Conservation (phyloP, 2,797 vertebrate species). For the Micromesistius poutassou region DNA sequence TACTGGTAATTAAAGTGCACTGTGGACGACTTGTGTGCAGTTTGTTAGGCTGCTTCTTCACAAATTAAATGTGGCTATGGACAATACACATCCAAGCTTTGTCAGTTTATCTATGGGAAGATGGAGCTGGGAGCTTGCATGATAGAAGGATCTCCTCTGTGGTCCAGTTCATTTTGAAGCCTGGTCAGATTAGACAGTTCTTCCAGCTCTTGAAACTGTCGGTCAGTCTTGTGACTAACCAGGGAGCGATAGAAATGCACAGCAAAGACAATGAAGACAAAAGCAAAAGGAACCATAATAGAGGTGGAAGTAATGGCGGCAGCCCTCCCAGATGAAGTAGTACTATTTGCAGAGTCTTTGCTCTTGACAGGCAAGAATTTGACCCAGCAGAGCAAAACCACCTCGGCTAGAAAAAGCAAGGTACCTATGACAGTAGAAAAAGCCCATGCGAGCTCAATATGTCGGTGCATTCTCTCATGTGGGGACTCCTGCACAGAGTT, state of each 20-base stretch:
- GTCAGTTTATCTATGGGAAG: slow-evolving; percentile 72
- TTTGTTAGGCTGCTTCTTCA: neutral
- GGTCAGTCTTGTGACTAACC: slow-evolving; percentile 98
- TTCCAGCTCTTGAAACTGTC: slow-evolving; percentile 91
- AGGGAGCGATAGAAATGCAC: slow-evolving; percentile 97
- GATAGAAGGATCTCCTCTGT: slow-evolving; percentile 74
- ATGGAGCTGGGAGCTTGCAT: slow-evolving; percentile 83
- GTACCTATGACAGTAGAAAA: slow-evolving; percentile 98
- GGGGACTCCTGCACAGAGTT: slow-evolving; percentile 97
- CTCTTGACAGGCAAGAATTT: slow-evolving; percentile 91
- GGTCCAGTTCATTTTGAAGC: slow-evolving; percentile 92
- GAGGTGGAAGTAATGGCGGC: slow-evolving; percentile 94
- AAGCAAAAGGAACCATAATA: slow-evolving; percentile 94
- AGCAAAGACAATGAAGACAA: slow-evolving; percentile 94
- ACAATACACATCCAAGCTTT: neutral
- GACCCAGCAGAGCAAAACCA: slow-evolving; percentile 97
- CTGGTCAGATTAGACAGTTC: slow-evolving; percentile 89
- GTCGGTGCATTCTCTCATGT: slow-evolving; percentile 93
- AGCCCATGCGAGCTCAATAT: slow-evolving; percentile 98
- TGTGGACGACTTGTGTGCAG: neutral
- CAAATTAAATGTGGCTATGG: neutral
- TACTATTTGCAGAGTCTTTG: slow-evolving; percentile 55
- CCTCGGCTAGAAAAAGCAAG: slow-evolving; percentile 93
- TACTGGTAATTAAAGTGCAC: neutral
- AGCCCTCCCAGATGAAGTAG: slow-evolving; percentile 84